A percentile compares a stretch with the other conserved stretches of the same genome.
Conservation (phyloP, 2,888 invertebrate species). For the Scelioninae gen. 2 region DNA sequence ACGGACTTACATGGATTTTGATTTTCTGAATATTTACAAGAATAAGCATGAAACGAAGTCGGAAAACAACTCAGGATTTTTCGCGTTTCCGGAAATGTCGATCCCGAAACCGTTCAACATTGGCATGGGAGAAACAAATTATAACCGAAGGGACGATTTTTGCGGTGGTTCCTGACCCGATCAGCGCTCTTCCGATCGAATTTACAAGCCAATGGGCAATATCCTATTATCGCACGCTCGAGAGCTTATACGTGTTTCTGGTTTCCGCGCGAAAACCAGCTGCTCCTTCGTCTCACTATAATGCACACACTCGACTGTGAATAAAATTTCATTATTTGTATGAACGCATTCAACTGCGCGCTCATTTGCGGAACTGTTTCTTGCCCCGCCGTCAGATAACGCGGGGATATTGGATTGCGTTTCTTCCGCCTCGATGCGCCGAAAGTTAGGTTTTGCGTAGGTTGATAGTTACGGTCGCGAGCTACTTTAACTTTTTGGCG, state of each 20-base stretch:
- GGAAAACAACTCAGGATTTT: too few relatives aligned
- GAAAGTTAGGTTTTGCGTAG: conserved; percentile 33
- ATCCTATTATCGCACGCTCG: conserved; percentile 41
- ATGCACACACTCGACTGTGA: conserved; percentile 51
- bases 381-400: conserved; percentile 31
- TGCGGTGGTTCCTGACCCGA: conserved; percentile 17
- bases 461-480: conserved; percentile 4
- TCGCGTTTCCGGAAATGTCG: too few relatives aligned
- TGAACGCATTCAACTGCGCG: conserved; percentile 39
- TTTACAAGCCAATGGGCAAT: conserved; percentile 51
- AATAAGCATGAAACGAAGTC: too few relatives aligned
- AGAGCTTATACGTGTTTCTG: conserved; percentile 40
- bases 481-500: conserved; percentile 29
- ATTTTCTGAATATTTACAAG: too few relatives aligned
- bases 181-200: conserved; percentile 36
- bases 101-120: not conserved
- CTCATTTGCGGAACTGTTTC: conserved; percentile 52
- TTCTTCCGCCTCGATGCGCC: conserved; percentile 43
- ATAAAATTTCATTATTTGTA: conserved; percentile 57
- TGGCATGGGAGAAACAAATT: conserved; percentile 16
- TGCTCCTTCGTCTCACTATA: conserved; percentile 32
- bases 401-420: conserved; percentile 43
- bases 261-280: conserved; percentile 32
- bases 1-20: too few relatives aligned
- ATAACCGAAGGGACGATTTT: conserved; percentile 37